Percentiles rank a stretch among this genome's conserved stretches.
Conservation (phyloP, 2,888 invertebrate species). For the Heliconius hortense region DNA sequence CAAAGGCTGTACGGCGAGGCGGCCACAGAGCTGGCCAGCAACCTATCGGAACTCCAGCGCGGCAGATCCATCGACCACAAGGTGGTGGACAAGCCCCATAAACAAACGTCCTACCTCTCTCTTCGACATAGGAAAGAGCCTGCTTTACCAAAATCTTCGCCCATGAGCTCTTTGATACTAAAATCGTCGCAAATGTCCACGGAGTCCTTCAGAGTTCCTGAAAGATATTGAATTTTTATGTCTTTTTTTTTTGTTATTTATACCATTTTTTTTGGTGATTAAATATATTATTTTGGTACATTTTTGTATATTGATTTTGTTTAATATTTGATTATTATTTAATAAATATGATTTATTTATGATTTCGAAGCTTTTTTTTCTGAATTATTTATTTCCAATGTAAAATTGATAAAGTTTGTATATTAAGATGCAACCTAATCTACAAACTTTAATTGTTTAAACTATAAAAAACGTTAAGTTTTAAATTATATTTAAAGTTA, state of each 20-base stretch:
- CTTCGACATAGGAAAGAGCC: slow-evolving; percentile 64
- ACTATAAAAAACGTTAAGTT: too few relatives aligned
- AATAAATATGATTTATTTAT: slow-evolving; percentile 1
- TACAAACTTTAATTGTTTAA: too few relatives aligned
- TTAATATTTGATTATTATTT: background rate
- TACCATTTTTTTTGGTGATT: background rate
- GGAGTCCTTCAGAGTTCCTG: slow-evolving; percentile 36
- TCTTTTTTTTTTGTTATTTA: background rate
- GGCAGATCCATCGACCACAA: slow-evolving; percentile 53
- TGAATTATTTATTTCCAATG: too few relatives aligned
- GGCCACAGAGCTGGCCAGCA: slow-evolving; percentile 65
- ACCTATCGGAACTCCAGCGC: slow-evolving; percentile 63
- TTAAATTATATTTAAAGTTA: too few relatives aligned
- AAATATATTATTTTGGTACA: background rate
- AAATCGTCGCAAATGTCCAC: slow-evolving; percentile 53
- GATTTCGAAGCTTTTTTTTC: background rate
- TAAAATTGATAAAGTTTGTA: too few relatives aligned
- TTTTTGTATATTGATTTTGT: slow-evolving; percentile 14
- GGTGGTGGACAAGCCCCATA: slow-evolving; percentile 62
- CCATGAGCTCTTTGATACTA: slow-evolving; percentile 53
- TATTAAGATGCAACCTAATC: too few relatives aligned
- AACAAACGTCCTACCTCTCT: slow-evolving; percentile 49
- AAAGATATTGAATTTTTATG: slow-evolving; percentile 6
- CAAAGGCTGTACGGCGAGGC: slow-evolving; percentile 69
- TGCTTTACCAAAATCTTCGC: slow-evolving; percentile 53